Evolutionary conservation across 2,888 invertebrate species (phyloP), one percentile per base, ranked within the genome.

Genomic region (Caenorhabditis sp.): DNA sequence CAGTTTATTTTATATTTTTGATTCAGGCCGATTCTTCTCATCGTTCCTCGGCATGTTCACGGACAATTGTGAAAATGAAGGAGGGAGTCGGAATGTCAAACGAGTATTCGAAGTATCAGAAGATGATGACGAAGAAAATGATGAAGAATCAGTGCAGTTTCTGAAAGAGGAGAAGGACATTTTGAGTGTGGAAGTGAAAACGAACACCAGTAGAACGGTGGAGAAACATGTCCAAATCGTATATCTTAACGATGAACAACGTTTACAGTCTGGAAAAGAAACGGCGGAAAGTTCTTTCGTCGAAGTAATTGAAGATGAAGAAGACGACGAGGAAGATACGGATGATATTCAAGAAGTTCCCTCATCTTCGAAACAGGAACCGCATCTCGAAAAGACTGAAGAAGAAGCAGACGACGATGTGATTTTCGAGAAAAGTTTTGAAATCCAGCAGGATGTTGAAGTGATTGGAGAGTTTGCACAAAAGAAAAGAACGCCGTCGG

Each of bases 21-120:
- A 7, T 31, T 31, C 31, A 5, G 36, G 53, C 12, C 10, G 25
- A 7, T 54, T 59, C 7, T 50, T 67, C 53, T 21, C 12, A 20
- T 61, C 60, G 5, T n/a, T 67, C 1, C 23, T 53, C 49, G 61
- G 60, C 43, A 67, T 67, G 67, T 57, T 67, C 2, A 10, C 25
- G 0, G 31, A 49, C 0, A 31, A 20, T 25, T 21, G 36, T 8
- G 26, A 25, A 10, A 56, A 43, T 27, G 17, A 25, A 36, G 21
- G 10, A 31, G 31, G 10, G 10, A 31, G 31, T 4, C 5, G 31
- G 10, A 31, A 10, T 31, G 31, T 31, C 5, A 31, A 31, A 31
- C 31, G 31, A 31, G 31, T 31, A 31, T 31, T 31, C 31, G 31
- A 31, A 31, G 31, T 31, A 7, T 31, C 31, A 10, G 31, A 20